Evolutionary conservation across 2,113 vertebrate species (phyloP).

Genomic region (Cercocebus atys): DNA sequence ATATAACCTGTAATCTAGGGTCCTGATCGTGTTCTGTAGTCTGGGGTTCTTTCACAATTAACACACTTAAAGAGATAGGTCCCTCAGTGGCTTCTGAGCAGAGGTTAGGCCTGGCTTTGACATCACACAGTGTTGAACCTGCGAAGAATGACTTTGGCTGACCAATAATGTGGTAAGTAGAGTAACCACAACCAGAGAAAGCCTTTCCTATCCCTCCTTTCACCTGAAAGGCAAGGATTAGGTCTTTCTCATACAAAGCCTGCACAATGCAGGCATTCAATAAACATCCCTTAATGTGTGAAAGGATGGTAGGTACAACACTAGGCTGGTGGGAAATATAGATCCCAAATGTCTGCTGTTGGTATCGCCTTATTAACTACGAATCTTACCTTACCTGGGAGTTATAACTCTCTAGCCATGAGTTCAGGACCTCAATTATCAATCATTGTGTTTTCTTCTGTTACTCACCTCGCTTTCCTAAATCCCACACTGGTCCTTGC

Average conservation of each 20-base stretch:
- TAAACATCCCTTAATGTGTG: neutral
- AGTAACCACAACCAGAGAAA: neutral
- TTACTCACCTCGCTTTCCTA: neutral
- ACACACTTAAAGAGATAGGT: neutral
- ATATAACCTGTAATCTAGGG: neutral
- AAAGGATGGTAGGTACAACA: neutral
- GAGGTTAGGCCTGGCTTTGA: neutral
- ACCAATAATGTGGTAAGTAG: neutral
- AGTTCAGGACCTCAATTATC: neutral
- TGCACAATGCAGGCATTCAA: neutral
- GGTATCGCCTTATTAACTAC: neutral
- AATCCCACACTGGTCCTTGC: neutral
- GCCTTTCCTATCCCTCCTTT: neutral
- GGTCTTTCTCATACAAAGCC: neutral
- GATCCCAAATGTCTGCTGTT: neutral
- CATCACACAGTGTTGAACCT: neutral
- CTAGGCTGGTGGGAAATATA: neutral
- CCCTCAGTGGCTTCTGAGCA: neutral
- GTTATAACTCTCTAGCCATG: neutral
- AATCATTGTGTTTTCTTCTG: neutral
- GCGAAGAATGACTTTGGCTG: neutral
- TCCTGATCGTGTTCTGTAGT: neutral
- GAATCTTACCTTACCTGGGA: neutral
- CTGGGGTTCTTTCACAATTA: neutral
- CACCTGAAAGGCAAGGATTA: neutral